These are phyloP conservation scores for Sphenopsis melanotis DNA, from an alignment of 2,797 vertebrate species.

Conservation along the genomic window DNA sequence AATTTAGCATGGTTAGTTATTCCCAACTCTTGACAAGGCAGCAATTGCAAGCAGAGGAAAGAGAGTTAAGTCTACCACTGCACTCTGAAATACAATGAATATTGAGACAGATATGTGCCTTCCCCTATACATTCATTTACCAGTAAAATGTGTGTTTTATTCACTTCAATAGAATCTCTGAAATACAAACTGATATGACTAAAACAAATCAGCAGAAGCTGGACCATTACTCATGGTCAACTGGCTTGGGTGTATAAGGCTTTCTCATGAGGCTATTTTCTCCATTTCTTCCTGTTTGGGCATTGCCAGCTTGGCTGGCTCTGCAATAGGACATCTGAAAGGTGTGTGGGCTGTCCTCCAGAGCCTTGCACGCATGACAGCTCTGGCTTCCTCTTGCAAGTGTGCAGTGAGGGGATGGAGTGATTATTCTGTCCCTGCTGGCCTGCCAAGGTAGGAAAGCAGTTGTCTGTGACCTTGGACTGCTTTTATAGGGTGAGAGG, in stretches of 20 bases:
- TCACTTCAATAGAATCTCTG: not conserved
- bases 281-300: not conserved
- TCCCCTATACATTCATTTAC: not conserved
- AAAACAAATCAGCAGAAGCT: not conserved
- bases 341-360: not conserved
- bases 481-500: not conserved
- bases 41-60: not conserved
- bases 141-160: not conserved
- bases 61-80: not conserved
- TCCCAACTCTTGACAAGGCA: not conserved
- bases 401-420: fast-evolving
- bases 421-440: not conserved
- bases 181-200: not conserved
- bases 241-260: not conserved
- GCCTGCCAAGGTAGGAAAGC: not conserved
- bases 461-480: not conserved
- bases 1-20: not conserved
- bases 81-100: not conserved
- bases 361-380: not conserved
- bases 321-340: not conserved
- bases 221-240: not conserved
- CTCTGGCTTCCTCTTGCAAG: not conserved
- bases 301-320: fast-evolving
- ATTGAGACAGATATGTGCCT: not conserved
- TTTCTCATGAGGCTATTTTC: not conserved